Conservation (phyloP, 2,113 vertebrate genomes). For the Oplegnathus fasciatus region DNA sequence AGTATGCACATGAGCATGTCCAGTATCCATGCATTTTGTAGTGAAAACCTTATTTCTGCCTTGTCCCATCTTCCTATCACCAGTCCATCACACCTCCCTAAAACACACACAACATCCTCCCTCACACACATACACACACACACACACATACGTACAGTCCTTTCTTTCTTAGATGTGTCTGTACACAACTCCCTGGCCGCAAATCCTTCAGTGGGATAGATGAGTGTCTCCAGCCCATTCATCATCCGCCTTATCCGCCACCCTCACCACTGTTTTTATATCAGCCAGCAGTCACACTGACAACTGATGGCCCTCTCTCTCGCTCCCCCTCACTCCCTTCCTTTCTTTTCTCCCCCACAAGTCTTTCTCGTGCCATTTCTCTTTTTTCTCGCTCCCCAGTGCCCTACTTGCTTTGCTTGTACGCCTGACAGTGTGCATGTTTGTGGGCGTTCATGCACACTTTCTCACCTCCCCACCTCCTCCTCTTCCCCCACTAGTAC, state of each 20-base stretch:
- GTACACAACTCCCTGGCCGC: slow-evolving; percentile 83
- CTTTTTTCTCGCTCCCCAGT: slow-evolving; percentile 73
- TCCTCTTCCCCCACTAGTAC: slow-evolving; percentile 21
- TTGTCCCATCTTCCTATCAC: slow-evolving; percentile 71
- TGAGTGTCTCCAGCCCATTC: slow-evolving; percentile 85
- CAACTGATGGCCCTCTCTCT: slow-evolving; percentile 83
- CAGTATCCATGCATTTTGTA: slow-evolving; percentile 35
- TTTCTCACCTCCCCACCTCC: slow-evolving; percentile 21
- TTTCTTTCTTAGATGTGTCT: slow-evolving; percentile 81
- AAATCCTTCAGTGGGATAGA: slow-evolving; percentile 88
- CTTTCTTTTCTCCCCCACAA: slow-evolving; percentile 37
- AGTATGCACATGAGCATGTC: slow-evolving; percentile 42
- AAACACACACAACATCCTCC: slow-evolving; percentile 48
- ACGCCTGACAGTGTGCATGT: slow-evolving; percentile 60
- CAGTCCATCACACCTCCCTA: slow-evolving; percentile 68
- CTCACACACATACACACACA: slow-evolving; percentile 36
- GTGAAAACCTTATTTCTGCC: slow-evolving; percentile 69
- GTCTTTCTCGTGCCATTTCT: slow-evolving; percentile 70
- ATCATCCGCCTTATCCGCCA: slow-evolving; percentile 86
- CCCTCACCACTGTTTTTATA: slow-evolving; percentile 86
- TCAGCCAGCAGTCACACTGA: slow-evolving; percentile 86
- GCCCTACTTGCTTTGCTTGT: slow-evolving; percentile 65
- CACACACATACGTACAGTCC: slow-evolving; percentile 46
- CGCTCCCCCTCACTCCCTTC: slow-evolving; percentile 38
- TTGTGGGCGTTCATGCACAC: slow-evolving; percentile 53